A percentile compares a stretch with the other conserved stretches of the same genome.
phyloP scores from a whole-genome alignment of 1,140 invertebrate genomes.

The Maconellicoccus hirsutus region DNA sequence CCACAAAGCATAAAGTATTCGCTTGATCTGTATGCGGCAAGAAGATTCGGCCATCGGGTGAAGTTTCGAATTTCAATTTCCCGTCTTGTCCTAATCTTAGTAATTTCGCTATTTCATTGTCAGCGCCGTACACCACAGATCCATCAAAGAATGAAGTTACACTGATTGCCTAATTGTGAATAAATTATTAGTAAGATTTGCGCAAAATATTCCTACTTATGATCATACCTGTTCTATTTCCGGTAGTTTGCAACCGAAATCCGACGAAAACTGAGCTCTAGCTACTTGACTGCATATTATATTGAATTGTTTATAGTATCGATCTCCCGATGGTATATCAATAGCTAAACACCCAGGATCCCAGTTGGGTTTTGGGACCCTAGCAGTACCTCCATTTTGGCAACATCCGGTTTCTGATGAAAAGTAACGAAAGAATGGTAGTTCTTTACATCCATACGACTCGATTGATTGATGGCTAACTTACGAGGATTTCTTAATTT shows the following conservation, averaged over 20 bases:
- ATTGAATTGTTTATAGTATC: slow-evolving; percentile 53
- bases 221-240: neutral
- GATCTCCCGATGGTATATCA: slow-evolving; percentile 45
- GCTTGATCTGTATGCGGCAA: slow-evolving; percentile 23
- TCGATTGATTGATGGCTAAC: no score
- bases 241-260: slow-evolving; percentile 27
- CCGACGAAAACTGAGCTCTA: slow-evolving; percentile 42
- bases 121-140: slow-evolving; percentile 59
- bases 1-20: slow-evolving; percentile 22
- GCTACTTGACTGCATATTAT: slow-evolving; percentile 64
- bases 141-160: slow-evolving; percentile 56
- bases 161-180: slow-evolving; percentile 51
- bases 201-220: no score
- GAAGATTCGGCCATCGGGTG: slow-evolving; percentile 23
- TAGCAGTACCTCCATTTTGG: neutral
- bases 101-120: slow-evolving; percentile 39
- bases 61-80: slow-evolving; percentile 38
- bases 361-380: slow-evolving; percentile 35
- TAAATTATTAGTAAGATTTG: no score
- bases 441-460: no score
- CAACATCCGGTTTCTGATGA: neutral
- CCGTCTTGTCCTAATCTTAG: slow-evolving; percentile 46
- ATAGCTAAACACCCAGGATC: slow-evolving; percentile 51
- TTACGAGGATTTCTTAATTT: neutral
- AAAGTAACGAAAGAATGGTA: no score